phyloP scores from a whole-genome alignment of 2,113 vertebrate species.

The Rallus limicola region DNA sequence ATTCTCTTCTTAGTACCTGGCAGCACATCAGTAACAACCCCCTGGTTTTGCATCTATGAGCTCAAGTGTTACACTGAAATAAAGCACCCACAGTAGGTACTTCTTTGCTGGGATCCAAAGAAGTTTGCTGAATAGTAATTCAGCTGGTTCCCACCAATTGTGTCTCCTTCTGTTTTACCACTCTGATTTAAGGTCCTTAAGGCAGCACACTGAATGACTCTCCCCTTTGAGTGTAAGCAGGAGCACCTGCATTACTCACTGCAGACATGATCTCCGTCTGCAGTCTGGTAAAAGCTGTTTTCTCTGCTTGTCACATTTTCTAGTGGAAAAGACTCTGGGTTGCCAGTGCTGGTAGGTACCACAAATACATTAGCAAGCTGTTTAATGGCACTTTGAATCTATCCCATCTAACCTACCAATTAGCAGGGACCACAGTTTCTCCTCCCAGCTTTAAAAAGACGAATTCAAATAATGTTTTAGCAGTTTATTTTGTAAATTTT shows the following conservation, averaged over 20 bases:
- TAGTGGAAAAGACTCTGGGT: background rate
- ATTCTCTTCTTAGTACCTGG: background rate
- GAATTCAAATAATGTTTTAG: background rate
- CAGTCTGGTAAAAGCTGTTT: background rate
- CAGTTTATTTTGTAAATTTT: background rate
- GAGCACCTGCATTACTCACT: background rate
- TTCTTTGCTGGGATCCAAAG: background rate
- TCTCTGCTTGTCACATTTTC: background rate
- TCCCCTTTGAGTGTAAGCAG: background rate
- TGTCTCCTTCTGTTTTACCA: too few species aligned
- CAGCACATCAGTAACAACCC: background rate
- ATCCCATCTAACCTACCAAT: background rate
- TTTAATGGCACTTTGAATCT: background rate
- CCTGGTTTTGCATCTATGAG: background rate
- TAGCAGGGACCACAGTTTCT: background rate
- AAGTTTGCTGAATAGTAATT: background rate
- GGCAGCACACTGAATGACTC: background rate
- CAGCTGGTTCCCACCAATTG: background rate
- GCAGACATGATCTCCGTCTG: background rate
- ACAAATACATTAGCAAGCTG: background rate
- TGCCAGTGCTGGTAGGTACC: background rate
- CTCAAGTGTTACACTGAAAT: background rate
- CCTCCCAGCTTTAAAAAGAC: background rate
- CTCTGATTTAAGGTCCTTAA: background rate
- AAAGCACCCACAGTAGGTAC: background rate